phyloP scores from a whole-genome alignment of 2,113 vertebrate species.

The Tachycineta bicolor region DNA sequence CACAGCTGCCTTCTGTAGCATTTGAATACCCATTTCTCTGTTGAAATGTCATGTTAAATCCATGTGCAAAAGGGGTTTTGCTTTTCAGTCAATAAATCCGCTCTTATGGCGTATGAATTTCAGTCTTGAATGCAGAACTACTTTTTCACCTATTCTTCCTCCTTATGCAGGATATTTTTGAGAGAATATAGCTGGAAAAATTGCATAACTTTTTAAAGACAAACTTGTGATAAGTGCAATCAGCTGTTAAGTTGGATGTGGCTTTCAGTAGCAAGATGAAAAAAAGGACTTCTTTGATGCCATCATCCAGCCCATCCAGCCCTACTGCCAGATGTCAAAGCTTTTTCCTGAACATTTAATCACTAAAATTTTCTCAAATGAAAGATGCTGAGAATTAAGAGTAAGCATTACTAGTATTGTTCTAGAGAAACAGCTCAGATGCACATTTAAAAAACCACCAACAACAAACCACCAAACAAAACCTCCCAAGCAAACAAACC shows the following conservation, averaged over 20 bases:
- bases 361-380: neutral
- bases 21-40: neutral
- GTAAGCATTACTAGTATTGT: neutral
- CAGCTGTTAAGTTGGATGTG: neutral
- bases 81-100: neutral
- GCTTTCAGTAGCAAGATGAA: neutral
- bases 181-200: neutral
- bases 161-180: neutral
- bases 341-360: neutral
- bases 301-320: neutral
- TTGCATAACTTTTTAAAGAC: neutral
- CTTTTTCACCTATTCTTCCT: neutral
- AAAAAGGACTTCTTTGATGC: neutral
- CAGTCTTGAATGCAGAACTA: neutral
- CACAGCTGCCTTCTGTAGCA: neutral
- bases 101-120: neutral
- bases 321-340: neutral
- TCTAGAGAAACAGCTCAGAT: neutral
- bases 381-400: neutral
- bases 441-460: neutral
- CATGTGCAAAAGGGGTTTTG: accelerated
- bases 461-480: neutral
- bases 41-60: neutral
- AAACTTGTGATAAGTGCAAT: neutral
- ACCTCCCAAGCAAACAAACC: neutral